These are phyloP conservation scores for Sarcophaga subvicina DNA, from an alignment of 2,888 invertebrate species.

Conservation along the genomic window DNA sequence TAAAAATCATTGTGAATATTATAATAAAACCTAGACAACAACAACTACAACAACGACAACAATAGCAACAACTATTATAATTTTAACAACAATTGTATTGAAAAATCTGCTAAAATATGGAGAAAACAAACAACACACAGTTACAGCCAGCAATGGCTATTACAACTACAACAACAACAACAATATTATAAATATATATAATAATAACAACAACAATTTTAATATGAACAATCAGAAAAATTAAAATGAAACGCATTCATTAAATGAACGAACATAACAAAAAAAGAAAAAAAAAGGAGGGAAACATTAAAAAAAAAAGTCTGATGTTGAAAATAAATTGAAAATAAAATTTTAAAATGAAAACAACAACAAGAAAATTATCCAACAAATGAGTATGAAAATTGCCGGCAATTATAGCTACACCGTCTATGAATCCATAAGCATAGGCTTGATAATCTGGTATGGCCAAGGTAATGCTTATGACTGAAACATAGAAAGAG, in stretches of 20 bases:
- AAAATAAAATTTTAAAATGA: no score
- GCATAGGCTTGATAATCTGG: conserved; percentile 6
- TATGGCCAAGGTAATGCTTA: conserved; percentile 1
- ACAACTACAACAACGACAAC: conserved; percentile 41
- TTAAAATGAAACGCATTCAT: conserved; percentile 64
- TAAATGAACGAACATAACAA: conserved; percentile 49
- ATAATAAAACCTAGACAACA: conserved; percentile 55
- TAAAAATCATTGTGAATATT: conserved; percentile 48
- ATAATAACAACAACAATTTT: conserved; percentile 21
- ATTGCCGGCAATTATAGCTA: conserved; percentile 65
- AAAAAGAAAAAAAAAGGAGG: not conserved
- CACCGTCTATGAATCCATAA: conserved; percentile 2
- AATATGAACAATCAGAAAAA: conserved; percentile 69
- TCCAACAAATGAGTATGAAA: conserved; percentile 48
- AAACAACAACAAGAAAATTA: no score
- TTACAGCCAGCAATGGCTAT: no score
- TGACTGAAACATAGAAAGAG: no score
- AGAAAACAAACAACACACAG: not conserved
- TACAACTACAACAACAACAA: conserved; percentile 30
- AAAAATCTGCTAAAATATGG: not conserved
- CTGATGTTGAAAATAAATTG: conserved; percentile 44
- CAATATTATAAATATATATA: not conserved
- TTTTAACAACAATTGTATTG: not conserved
- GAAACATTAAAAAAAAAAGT: no score
- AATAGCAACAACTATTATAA: conserved; percentile 28